Evolutionary conservation across 2,888 invertebrate species (phyloP).

Genomic region (Malachius bipustulatus): DNA sequence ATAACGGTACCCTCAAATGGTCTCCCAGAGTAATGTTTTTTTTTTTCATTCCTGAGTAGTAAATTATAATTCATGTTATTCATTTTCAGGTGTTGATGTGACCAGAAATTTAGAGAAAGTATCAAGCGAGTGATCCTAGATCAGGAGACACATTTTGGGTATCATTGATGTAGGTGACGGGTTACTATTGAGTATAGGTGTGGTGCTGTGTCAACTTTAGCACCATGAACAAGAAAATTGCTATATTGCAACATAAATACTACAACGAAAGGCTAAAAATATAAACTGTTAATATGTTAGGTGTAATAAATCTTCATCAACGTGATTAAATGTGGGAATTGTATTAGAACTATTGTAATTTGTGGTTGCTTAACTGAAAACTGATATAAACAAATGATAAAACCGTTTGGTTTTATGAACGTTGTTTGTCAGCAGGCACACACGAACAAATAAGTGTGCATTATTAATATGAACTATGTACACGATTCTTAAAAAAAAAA

Average conservation of each 20-base stretch:
- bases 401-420: constrained; percentile 30
- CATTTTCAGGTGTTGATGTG: too few species aligned
- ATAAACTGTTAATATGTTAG: constrained; percentile 14
- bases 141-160: too few species aligned
- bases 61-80: too few species aligned
- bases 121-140: too few species aligned
- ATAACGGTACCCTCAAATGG: too few species aligned
- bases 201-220: too few species aligned
- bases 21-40: too few species aligned
- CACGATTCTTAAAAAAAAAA: constrained; percentile 31
- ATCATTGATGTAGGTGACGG: too few species aligned
- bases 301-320: constrained; percentile 33
- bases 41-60: too few species aligned
- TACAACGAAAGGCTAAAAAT: constrained; percentile 21
- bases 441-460: constrained; percentile 33
- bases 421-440: constrained; percentile 32
- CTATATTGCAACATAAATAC: constrained; percentile 28
- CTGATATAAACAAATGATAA: constrained; percentile 27
- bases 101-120: too few species aligned
- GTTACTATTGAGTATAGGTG: too few species aligned
- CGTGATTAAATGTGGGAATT: constrained; percentile 38
- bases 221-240: constrained; percentile 21
- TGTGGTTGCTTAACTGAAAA: constrained; percentile 31
- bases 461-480: constrained; percentile 31
- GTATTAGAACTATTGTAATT: constrained; percentile 35